phyloP scores from a whole-genome alignment of 2,113 vertebrate genomes.

The Ptychochromis oligacanthus region DNA sequence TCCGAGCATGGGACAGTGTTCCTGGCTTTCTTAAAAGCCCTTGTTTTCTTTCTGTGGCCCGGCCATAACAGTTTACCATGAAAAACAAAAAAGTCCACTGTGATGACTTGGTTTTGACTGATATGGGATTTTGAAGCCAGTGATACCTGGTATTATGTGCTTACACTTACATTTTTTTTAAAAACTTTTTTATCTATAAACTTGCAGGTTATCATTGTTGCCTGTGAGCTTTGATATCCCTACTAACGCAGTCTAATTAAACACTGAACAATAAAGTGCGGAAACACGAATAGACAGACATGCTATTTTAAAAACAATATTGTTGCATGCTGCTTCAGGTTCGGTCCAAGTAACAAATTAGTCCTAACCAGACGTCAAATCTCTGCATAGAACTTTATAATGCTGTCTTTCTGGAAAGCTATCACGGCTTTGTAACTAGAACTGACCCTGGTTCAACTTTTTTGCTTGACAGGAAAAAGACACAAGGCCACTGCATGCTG shows the following conservation, averaged over 20 bases:
- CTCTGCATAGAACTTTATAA: too few relatives aligned
- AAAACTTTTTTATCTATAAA: not conserved
- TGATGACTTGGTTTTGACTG: not conserved
- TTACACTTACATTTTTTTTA: not conserved
- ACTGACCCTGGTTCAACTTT: too few relatives aligned
- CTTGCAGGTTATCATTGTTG: not conserved
- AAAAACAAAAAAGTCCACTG: not conserved
- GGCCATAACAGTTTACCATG: not conserved
- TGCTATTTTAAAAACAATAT: not conserved
- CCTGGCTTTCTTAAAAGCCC: conserved; percentile 42
- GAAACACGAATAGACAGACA: not conserved
- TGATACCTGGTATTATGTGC: not conserved
- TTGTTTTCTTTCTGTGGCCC: conserved; percentile 19
- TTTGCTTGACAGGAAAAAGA: too few relatives aligned
- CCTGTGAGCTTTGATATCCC: not conserved
- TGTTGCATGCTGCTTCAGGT: too few relatives aligned
- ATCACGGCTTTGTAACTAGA: too few relatives aligned
- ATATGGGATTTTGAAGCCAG: not conserved
- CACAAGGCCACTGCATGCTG: too few relatives aligned
- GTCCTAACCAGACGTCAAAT: too few relatives aligned
- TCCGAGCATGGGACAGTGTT: conserved; percentile 36
- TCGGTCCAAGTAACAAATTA: too few relatives aligned
- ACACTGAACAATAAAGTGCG: not conserved
- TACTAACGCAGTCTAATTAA: not conserved
- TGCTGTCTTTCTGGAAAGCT: too few relatives aligned